Conservation (phyloP, 2,113 vertebrate genomes). For the Scomber japonicus region DNA sequence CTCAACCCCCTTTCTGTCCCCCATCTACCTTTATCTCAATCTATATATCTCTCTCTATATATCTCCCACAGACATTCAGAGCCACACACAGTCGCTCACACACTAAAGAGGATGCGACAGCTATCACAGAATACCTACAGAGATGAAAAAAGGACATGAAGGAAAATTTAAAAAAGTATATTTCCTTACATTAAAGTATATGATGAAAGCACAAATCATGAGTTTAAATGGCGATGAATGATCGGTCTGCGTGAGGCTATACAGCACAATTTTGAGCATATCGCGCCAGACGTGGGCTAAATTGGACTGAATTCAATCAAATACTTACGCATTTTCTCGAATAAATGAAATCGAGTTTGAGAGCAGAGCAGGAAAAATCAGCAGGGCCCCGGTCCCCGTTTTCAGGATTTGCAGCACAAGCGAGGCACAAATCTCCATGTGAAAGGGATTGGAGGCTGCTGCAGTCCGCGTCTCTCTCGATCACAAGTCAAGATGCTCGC, state of each 20-base stretch:
- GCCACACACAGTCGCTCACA: conserved; percentile 30
- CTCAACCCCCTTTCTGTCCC: conserved; percentile 35
- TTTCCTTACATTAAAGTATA: conserved; percentile 34
- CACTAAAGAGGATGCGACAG: conserved; percentile 64
- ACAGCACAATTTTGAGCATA: not conserved
- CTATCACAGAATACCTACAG: conserved; percentile 17
- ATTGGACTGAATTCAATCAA: conserved; percentile 20
- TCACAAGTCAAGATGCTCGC: conserved; percentile 71
- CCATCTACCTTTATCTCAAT: conserved; percentile 46
- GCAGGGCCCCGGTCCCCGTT: conserved; percentile 75
- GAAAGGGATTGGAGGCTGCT: conserved; percentile 67
- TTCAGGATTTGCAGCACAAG: conserved; percentile 65
- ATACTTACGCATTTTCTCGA: conserved; percentile 82
- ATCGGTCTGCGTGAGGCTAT: conserved; percentile 12
- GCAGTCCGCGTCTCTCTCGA: conserved; percentile 74
- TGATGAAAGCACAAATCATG: conserved; percentile 13
- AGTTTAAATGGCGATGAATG: conserved; percentile 50
- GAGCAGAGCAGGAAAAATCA: conserved; percentile 48
- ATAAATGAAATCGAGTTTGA: conserved; percentile 63
- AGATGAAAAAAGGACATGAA: not conserved
- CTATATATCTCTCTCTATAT: conserved; percentile 5
- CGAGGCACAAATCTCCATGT: conserved; percentile 78
- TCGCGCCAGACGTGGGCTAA: conserved; percentile 5
- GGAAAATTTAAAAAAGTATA: conserved; percentile 33
- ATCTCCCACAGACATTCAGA: conserved; percentile 25